Evolutionary conservation across 2,888 invertebrate species (phyloP), one percentile per base, ranked within the genome.

Genomic region (Furcula furcula): DNA sequence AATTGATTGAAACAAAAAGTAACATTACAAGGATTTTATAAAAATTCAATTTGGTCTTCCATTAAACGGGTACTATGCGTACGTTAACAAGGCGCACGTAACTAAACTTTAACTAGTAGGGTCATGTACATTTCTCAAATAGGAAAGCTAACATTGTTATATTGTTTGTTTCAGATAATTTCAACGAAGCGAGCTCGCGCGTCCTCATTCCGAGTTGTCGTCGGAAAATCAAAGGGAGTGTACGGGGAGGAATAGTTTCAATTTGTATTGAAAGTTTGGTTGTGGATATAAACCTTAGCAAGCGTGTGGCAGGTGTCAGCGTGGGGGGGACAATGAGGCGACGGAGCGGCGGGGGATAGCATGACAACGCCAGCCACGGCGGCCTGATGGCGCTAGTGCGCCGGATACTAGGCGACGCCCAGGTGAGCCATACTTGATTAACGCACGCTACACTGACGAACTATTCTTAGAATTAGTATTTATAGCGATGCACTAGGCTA

Each of bases 311-410:
- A 64, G 69, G 71, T 65, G 76, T 57, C 47, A 54, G 33, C 45
- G 55, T 45, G 46, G 33, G 36, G 49, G 59, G 46, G 50, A 73
- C 64, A 55, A 84, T 79, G 80, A 67, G 65, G 73, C 65, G 62
- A 51, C 56, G 65, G 39, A 77, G 68, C 31, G 76, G 74, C 36
- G 84, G 82, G 61, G 90, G 89, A 58, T 91, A 90, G 80, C 89
- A 90, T 85, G 90, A 83, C 77, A 76, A 79, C 84, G 74, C 76
- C 73, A 65, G 86, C 83, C 89, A 92, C 86, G 90, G 92, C 90
- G 91, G 93, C 91, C 92, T 93, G 90, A 93, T 95, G 94, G 94
- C 94, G 89, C 92, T 95, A 89, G 95, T 95, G 93, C 93, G 94
- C 87, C 93, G 94, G 76, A 94, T 95, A 82, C 91, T 95, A 76